These are phyloP conservation scores for Blennius ocellaris DNA, from an alignment of 2,113 vertebrate species.

Conservation along the genomic window DNA sequence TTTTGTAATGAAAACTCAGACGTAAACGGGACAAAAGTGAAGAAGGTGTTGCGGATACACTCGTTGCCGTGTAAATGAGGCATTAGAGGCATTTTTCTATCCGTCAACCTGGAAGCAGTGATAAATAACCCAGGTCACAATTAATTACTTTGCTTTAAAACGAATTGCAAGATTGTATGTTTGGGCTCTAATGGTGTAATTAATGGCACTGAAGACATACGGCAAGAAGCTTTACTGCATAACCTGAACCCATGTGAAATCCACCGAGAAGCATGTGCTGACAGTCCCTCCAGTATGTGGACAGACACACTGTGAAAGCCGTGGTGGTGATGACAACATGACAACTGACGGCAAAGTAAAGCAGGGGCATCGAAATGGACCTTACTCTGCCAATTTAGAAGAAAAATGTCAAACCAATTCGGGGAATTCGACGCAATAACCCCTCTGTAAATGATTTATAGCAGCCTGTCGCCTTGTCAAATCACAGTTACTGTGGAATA, in stretches of 20 bases:
- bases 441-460: constrained; percentile 36
- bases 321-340: constrained; percentile 34
- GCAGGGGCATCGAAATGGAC: constrained; percentile 21
- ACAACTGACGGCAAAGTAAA: constrained; percentile 15
- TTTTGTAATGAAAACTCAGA: constrained; percentile 11
- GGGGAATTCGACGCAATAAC: constrained; percentile 48
- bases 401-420: constrained; percentile 67
- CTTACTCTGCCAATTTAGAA: constrained; percentile 43
- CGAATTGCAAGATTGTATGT: constrained; percentile 28
- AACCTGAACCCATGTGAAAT: constrained; percentile 46
- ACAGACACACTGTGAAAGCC: constrained; percentile 51
- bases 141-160: constrained; percentile 28
- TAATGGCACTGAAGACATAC: constrained; percentile 46
- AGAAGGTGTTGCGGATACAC: too few relatives aligned
- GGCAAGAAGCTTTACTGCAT: constrained; percentile 29
- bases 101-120: neutral
- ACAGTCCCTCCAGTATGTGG: constrained; percentile 65
- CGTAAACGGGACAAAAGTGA: too few relatives aligned
- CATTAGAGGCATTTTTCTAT: neutral
- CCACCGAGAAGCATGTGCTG: constrained; percentile 49
- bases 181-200: constrained; percentile 29
- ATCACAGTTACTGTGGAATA: constrained; percentile 33
- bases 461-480: constrained; percentile 39
- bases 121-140: constrained; percentile 27
- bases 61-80: too few relatives aligned